Evolutionary conservation across 2,113 vertebrate species (phyloP), one percentile per base, ranked within the genome.

Genomic region (Bufo bufo): DNA sequence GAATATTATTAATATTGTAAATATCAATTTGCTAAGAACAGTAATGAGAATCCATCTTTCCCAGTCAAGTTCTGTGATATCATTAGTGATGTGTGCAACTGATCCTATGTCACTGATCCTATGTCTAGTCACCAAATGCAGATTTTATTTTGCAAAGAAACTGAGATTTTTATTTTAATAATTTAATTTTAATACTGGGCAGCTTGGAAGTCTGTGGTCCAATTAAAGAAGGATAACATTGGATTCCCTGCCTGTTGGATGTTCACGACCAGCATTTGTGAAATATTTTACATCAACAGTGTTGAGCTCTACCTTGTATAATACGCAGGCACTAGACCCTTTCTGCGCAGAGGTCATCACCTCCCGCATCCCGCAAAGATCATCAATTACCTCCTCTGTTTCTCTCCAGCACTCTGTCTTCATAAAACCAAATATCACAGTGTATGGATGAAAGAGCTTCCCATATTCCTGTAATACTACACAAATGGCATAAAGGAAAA

Each of bases 401-500:
- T 54, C 11, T 78, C 72, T 49, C 81, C 17, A 19, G 16, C 72
- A 50, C 81, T 43, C 58, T 20, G 23, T 75, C 23, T 50, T 47
- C 74, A 58, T 69, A 84, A 75, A 89, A 77, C 87, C 87, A 84
- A 65, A 56, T 63, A 78, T 58, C 63, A 78, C 47, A 10, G 71
- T 43, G 72, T 61, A 47, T 6, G 72, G 87, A 54, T 66, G 54
- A 83, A 83, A 84, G 75, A 43, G 17, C 16, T 59, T 77, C 59
- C 77, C 58, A 65, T 71, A 84, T 89, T 89, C 87, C 87, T 78
- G 71, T 89, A 89, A 84, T 65, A 84, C 87, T 58, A 84, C 77
- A 84, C 82, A 89, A 89, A 89, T 89, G 82, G 81, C 66, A 89
- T 65, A 89, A 84, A 89, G 81, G 87, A 59, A 89, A 89, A 89